Base-by-base conservation (phyloP, 2,113 vertebrate genomes). In the Puma concolor region DNA sequence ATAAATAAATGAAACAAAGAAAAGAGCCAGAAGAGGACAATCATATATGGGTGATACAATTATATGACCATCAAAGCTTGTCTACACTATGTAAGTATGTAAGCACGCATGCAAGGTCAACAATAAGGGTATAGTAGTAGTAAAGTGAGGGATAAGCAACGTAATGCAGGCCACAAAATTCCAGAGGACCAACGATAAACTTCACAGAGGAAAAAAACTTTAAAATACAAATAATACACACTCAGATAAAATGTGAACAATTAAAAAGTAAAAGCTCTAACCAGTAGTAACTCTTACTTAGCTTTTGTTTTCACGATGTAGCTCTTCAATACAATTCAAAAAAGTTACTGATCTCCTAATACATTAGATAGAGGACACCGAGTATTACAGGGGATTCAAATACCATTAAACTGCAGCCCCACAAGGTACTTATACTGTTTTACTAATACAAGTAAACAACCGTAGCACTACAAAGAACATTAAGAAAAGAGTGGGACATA, bases 71-170 rank as follows among this genome's bases (percentile, higher is more conserved):
- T 84, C 25, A 9, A 66, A 76, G 64, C n/a, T 9, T 10, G 50
- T 52, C 5, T 31, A 31, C 4, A 17, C 6, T 41, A 4, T 3
- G 3, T 8, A 44, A 17, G 1, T 16, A n/a, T 21, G 5, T 27
- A 38, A 44, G 17, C 27, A 27, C 17, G 9, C 13, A 13, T 8
- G 9, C 29, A 81, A 41, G 19, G 5, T 41, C 36, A 81, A 60
- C 29, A 41, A 13, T 52, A 12, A n/a, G 25, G n/a, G 38, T 38
- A 36, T 21, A 15, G 33, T 36, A 15, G 38, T 19, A 17, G 16
- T 67, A 10, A 54, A 3, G 44, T 27, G 25, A 71, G 12, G 17
- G 52, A 67, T 29, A 72, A 21, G 19, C 67, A 66, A 36, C 15
- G 60, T 7, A 71, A 67, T 48, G 41, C 71, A 60, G 86, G 14